These are phyloP conservation scores for Charadrius vociferus DNA, from an alignment of 2,113 vertebrate species.

Conservation along the genomic window DNA sequence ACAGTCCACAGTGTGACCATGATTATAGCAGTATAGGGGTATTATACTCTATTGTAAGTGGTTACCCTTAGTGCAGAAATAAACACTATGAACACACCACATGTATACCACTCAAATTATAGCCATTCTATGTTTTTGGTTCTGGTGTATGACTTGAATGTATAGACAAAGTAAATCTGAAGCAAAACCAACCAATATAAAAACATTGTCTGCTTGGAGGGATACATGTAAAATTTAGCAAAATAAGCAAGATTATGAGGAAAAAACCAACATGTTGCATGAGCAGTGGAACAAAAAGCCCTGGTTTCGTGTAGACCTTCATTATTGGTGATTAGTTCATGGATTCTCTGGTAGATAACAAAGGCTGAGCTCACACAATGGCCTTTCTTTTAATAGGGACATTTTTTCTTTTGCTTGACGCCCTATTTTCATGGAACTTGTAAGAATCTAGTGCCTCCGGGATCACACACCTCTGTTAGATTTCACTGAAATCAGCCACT, in stretches of 20 bases:
- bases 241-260: not conserved
- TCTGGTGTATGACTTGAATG: not conserved
- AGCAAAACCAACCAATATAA: not conserved
- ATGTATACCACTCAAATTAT: not conserved
- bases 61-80: not conserved
- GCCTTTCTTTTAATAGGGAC: not conserved
- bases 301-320: not conserved
- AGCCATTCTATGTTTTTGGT: not conserved
- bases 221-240: not conserved
- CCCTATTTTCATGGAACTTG: not conserved
- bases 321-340: not conserved
- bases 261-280: not conserved
- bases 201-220: not conserved
- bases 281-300: not conserved
- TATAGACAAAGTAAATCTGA: not conserved
- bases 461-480: not conserved
- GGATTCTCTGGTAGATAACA: not conserved
- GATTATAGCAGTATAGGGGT: not conserved
- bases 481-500: not conserved
- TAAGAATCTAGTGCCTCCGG: not conserved
- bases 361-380: not conserved
- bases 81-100: not conserved
- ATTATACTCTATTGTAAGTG: not conserved
- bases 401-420: not conserved
- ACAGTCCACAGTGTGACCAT: not conserved